Conservation (phyloP, 2,888 invertebrate genomes). For the Melieria crassipennis region DNA sequence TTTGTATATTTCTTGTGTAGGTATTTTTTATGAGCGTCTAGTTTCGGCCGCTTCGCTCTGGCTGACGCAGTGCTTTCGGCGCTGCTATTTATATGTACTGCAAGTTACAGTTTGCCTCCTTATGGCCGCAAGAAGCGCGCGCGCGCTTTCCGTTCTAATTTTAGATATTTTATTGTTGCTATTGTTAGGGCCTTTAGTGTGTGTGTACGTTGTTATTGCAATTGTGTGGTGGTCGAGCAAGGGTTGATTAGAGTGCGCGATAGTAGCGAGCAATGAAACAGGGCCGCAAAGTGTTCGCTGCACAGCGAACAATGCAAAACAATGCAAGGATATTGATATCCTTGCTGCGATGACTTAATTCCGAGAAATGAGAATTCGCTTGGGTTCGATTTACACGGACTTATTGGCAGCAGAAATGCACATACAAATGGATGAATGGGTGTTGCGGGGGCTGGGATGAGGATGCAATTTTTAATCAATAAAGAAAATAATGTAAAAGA, state of each 20-base stretch:
- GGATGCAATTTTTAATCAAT: too few species aligned
- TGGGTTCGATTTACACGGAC: background rate
- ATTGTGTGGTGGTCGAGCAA: constrained; percentile 15
- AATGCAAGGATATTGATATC: constrained; percentile 29
- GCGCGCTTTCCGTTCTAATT: constrained; percentile 25
- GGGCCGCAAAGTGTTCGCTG: background rate
- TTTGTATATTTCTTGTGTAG: too few species aligned
- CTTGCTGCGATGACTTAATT: constrained; percentile 13
- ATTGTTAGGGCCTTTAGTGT: constrained; percentile 26
- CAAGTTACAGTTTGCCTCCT: background rate
- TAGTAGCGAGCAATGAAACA: background rate
- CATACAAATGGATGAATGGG: background rate
- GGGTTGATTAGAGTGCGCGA: constrained; percentile 26
- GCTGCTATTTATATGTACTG: too few species aligned
- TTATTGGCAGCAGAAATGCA: constrained; percentile 8
- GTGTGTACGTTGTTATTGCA: constrained; percentile 13
- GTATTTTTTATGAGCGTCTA: too few species aligned
- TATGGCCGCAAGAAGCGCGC: constrained; percentile 6
- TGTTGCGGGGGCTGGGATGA: too few species aligned
- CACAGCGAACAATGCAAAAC: constrained; percentile 17
- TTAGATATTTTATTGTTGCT: constrained; percentile 29
- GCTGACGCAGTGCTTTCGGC: background rate
- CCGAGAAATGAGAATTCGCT: constrained; percentile 18
- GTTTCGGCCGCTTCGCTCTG: background rate
- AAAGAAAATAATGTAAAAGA: too few species aligned